Evolutionary conservation across 2,113 vertebrate genomes (phyloP), one percentile per base, ranked within the genome.

Genomic region (Axis porcinus): DNA sequence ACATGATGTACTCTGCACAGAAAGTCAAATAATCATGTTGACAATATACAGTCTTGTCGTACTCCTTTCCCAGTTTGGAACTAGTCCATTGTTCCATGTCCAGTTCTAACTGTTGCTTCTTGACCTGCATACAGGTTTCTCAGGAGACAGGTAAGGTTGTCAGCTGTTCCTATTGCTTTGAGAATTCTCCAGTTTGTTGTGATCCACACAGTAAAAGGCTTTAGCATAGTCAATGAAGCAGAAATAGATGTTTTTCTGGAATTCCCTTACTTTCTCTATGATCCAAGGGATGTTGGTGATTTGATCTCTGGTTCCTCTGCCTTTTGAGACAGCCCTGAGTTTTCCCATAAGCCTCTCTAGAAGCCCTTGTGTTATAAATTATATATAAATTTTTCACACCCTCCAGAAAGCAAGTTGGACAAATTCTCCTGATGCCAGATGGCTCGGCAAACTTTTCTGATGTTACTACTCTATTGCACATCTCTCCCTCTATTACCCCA

Each of bases 371-470:
- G 25, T 79, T 91, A 43, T 60, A 60, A 93, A 89, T 89, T 91
- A 95, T 62, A 95, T 94, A 89, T 84, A 89, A 74, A 84, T 89
- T 54, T 58, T 92, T 95, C 89, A 19, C 92, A 89, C 15, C 90
- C 36, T 92, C 78, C 95, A 82, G 86, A 95, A 97, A 91, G 82
- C 92, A 86, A 85, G 15, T n/a, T 62, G 76, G 89, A 9, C 57
- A 40, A 83, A 15, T 28, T 78, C 27, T 90, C 47, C 55, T 3
- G 9, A 14, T n/a, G n/a, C 78, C 93, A 84, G 86, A 40, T 47
- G 95, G 89, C 62, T 92, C n/a, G 5, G 79, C 79, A 67, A 74
- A 79, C 36, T 84, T 90, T 52, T 54, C 23, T 23, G 57, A 36
- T 36, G 57, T 58, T 79, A 19, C 28, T 84, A 36, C 45, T 89